These are phyloP conservation scores for Rotaria socialis DNA, from an alignment of 2,888 invertebrate genomes.

Conservation along the genomic window DNA sequence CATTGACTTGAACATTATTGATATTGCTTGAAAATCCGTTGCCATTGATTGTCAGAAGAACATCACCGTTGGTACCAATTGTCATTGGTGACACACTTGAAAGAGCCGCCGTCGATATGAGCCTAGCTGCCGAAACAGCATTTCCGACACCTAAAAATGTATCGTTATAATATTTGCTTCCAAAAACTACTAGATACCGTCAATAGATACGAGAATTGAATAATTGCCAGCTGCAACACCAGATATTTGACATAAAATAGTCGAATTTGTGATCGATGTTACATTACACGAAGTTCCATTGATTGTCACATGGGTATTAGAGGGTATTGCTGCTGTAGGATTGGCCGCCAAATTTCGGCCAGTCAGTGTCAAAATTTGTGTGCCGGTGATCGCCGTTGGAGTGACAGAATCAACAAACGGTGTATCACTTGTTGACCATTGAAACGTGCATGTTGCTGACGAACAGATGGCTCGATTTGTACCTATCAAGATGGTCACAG, in stretches of 20 bases:
- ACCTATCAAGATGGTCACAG: background rate
- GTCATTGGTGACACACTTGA: background rate
- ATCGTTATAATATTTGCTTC: background rate
- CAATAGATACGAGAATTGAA: background rate
- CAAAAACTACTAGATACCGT: background rate
- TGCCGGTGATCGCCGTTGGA: background rate
- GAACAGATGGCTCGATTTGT: background rate
- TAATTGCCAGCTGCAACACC: background rate
- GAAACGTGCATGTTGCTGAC: background rate
- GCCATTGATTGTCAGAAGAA: constrained; percentile 36
- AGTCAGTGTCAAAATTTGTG: background rate
- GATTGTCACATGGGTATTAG: background rate
- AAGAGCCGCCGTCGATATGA: background rate
- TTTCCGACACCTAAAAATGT: background rate
- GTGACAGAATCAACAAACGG: background rate
- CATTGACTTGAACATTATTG: background rate
- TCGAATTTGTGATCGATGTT: background rate
- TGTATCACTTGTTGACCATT: background rate
- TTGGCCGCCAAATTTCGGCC: background rate
- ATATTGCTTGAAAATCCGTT: constrained; percentile 22
- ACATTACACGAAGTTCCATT: background rate
- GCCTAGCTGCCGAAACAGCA: background rate
- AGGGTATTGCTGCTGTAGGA: too few species aligned
- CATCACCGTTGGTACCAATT: constrained; percentile 34
- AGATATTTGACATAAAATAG: background rate